Conservation (phyloP, 2,113 vertebrate genomes). For the Nycticorax nycticorax region DNA sequence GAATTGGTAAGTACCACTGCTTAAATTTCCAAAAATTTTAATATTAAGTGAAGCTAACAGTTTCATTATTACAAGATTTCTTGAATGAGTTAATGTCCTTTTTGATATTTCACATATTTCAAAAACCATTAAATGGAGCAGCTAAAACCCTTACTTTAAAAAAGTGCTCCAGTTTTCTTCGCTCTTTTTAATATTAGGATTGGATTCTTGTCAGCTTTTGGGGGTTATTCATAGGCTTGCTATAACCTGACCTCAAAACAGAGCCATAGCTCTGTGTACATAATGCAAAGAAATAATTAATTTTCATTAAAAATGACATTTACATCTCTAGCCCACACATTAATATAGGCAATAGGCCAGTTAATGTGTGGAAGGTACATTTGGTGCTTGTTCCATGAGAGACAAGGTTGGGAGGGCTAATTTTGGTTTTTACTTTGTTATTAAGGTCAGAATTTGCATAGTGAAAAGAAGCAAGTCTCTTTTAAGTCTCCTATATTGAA, state of each 20-base stretch:
- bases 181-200: neutral
- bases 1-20: neutral
- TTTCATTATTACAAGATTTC: neutral
- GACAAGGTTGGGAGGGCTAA: neutral
- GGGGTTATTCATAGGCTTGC: neutral
- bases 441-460: neutral
- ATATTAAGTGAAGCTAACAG: neutral
- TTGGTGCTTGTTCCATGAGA: neutral
- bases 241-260: neutral
- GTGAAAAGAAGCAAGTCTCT: accelerated
- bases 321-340: neutral
- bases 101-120: neutral
- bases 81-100: neutral
- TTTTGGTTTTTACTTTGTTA: neutral
- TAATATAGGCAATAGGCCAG: neutral
- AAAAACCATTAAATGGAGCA: neutral
- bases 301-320: neutral
- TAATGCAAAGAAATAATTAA: neutral
- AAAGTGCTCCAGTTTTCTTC: neutral
- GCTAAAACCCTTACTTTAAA: neutral
- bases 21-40: neutral
- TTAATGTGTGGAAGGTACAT: neutral
- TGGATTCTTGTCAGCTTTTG: neutral
- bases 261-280: neutral
- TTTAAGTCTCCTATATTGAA: neutral